Base-by-base conservation (phyloP, 2,797 vertebrate genomes). In the Pachyuromys duprasi region DNA sequence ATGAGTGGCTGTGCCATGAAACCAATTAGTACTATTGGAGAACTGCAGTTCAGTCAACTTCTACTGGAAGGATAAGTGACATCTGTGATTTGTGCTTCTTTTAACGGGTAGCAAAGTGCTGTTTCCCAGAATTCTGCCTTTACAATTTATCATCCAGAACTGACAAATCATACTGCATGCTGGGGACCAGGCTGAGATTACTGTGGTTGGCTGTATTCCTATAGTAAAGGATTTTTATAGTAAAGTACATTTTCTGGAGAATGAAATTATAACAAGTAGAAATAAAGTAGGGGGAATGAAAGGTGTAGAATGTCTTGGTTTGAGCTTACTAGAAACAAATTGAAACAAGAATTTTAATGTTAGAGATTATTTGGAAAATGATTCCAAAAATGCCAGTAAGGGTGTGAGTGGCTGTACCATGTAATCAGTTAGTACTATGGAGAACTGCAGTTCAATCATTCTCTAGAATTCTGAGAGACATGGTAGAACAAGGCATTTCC, bases 51-150 rank as follows among this genome's bases (percentile, higher is more conserved):
- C 45, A 45, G 8, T 91, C 62, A 67, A 45, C 53, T 88, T 76
- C 36, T 12, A 60, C n/a, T 67, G 28, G 39, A 65, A 84, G 78
- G 86, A 80, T 55, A 49, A 45, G 24, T n/a, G 31, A 39, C 20
- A 60, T 83, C 49, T 49, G 62, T 60, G 4, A 26, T 76, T 81
- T 69, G n/a, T 91, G 26, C 72, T 31, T 95, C 31, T 76, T 36
- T 55, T 49, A 75, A 36, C 75, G 62, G 78, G 55, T 60, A 95
- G 36, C 28, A 86, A 95, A 78, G n/a, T 69, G 31, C 2, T 86
- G 31, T 86, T 94, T 93, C 31, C 22, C 45, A 55, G 55, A 94
- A 89, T 72, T 91, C 14, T 91, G 53, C 62, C 33, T 89, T 82
- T 20, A 88, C 17, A 7, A 80, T 17, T 95, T 63, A 88, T 89